These are phyloP conservation scores for Ectobius pallidus DNA, from an alignment of 2,888 invertebrate genomes.

Conservation along the genomic window DNA sequence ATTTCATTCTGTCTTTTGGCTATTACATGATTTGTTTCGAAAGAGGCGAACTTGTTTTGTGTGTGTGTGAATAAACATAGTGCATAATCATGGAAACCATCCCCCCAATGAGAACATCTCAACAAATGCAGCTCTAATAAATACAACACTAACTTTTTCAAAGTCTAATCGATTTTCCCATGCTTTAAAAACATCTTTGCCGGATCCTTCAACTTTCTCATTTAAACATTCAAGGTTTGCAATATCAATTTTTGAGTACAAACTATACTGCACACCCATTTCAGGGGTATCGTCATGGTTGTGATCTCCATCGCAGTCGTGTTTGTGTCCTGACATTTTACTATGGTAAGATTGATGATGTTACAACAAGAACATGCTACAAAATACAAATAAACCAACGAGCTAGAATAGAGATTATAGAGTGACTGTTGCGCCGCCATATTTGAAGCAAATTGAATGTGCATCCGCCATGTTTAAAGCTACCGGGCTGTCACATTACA, in stretches of 20 bases:
- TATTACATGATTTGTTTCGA: no score
- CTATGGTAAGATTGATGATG: not conserved
- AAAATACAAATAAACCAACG: not conserved
- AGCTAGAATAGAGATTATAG: not conserved
- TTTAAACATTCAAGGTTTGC: constrained; percentile 90
- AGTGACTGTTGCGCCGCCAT: no score
- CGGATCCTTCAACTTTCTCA: constrained; percentile 84
- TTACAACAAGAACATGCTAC: not conserved
- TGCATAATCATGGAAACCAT: no score
- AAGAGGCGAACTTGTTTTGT: no score
- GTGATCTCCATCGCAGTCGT: constrained; percentile 66
- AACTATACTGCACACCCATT: constrained; percentile 78
- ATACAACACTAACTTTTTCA: constrained; percentile 77
- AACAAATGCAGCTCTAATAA: no score
- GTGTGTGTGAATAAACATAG: no score
- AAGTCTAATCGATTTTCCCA: constrained; percentile 85
- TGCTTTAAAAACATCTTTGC: constrained; percentile 88
- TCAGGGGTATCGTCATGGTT: constrained; percentile 70
- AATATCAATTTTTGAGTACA: constrained; percentile 88
- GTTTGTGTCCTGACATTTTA: constrained; percentile 53
- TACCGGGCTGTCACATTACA: not conserved
- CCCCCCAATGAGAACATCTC: no score
- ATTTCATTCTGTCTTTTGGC: no score
- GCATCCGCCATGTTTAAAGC: not conserved
- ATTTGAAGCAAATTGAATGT: no score